Evolutionary conservation across 2,113 vertebrate species (phyloP).

Genomic region (Petrocephalus zakoni): DNA sequence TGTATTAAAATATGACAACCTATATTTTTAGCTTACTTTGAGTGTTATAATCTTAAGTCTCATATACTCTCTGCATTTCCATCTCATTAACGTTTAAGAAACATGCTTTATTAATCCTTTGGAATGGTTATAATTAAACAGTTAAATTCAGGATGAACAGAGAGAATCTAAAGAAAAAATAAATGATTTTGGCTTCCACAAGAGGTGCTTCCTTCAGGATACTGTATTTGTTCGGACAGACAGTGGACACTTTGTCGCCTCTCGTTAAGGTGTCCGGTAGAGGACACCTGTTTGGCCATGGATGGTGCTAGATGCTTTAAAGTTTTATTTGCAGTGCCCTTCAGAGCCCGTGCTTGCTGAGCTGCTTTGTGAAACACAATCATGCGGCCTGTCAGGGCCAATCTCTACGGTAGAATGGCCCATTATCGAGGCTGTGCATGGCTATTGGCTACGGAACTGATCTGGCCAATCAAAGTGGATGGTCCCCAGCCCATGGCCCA

Average conservation of each 20-base stretch:
- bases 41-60: background rate
- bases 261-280: background rate
- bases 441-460: background rate
- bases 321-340: background rate
- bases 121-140: background rate
- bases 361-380: slow-evolving; percentile 2
- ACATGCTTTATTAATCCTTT: background rate
- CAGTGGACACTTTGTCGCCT: background rate
- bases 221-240: background rate
- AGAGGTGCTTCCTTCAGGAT: background rate
- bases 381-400: background rate
- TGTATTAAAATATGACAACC: background rate
- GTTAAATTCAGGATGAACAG: background rate
- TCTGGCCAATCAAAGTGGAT: background rate
- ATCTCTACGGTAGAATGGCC: slow-evolving; percentile 3
- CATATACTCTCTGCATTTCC: background rate
- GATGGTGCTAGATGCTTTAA: background rate
- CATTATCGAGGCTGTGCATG: background rate
- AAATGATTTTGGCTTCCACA: background rate
- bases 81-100: background rate
- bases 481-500: background rate
- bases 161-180: background rate
- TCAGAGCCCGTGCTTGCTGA: background rate
- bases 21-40: background rate
- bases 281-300: background rate